phyloP scores from a whole-genome alignment of 2,888 invertebrate genomes.

The Conchocele bisecta region DNA sequence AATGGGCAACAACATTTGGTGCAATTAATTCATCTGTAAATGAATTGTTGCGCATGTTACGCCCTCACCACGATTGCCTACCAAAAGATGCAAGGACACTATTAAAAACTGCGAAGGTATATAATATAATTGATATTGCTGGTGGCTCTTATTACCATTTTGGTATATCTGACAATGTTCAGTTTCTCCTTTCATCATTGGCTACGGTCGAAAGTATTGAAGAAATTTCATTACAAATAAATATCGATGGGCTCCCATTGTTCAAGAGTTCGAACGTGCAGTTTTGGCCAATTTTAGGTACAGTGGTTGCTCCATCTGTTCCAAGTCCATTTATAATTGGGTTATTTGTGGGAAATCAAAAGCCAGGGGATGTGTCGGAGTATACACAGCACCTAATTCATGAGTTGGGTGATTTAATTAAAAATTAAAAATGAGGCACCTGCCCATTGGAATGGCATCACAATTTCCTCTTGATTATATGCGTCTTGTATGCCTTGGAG shows the following conservation, averaged over 20 bases:
- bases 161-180: background rate
- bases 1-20: conserved; percentile 9
- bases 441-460: conserved; percentile 63
- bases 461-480: conserved; percentile 73
- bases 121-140: background rate
- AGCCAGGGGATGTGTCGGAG: conserved; percentile 30
- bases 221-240: background rate
- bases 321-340: conserved; percentile 42
- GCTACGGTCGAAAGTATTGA: background rate
- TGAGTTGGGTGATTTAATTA: no score
- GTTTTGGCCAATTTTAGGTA: conserved; percentile 47
- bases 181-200: background rate
- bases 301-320: background rate
- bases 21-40: conserved; percentile 13
- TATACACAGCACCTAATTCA: no score
- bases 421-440: conserved; percentile 34
- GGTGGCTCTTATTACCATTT: conserved; percentile 11
- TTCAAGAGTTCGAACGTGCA: conserved; percentile 30
- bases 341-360: conserved; percentile 32
- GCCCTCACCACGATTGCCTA: conserved; percentile 5
- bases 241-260: conserved; percentile 35
- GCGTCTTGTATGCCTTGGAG: conserved; percentile 76
- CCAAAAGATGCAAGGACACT: conserved; percentile 39
- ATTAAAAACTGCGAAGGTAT: conserved; percentile 1
- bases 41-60: conserved; percentile 11